Base-by-base conservation (phyloP, 2,113 vertebrate species). In the Cynocephalus volans region DNA sequence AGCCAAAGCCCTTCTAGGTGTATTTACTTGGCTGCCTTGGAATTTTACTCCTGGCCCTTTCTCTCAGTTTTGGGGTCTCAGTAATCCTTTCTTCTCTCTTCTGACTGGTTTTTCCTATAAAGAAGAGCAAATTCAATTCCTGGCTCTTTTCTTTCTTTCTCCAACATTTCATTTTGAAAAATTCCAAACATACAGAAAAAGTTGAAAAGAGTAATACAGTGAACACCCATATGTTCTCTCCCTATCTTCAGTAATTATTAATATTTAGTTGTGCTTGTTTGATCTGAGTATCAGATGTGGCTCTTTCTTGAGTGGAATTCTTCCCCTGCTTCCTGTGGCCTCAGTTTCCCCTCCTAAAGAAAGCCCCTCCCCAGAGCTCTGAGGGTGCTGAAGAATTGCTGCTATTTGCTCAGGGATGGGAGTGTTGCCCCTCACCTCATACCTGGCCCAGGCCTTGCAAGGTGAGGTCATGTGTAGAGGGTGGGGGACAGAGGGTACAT, bases 331-430 rank as follows among this genome's bases (percentile, higher is more conserved):
- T 90, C 64, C 41, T 91, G 54, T 73, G 86, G 62, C 69, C 95
- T 93, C 79, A 62, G 77, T 95, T 96, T 88, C 23, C 58, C 81
- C 26, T 86, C 75, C 41, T 80, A 23, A 82, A 96, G 67, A 90
- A 17, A 24, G 10, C 15, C 58, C 54, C 18, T 64, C 14, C 24
- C 36, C 24, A 36, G 65, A 73, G 67, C 24, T 70, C 81, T n/a
- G 54, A 79, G 52, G 60, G 36, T 65, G 64, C 48, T 92, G 56
- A 82, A 65, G 87, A 70, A 52, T 56, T 54, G 19, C 83, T 89
- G 33, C 48, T 17, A 8, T 64, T 62, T 23, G 62, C 73, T 87
- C 31, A 9, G 60, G 33, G 41, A 21, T 54, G 56, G 75, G 62
- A 65, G 72, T 79, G 70, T 88, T 52, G 18, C 52, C 62, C 33